Conservation (phyloP, 2,113 vertebrate genomes). For the Struthio camelus region DNA sequence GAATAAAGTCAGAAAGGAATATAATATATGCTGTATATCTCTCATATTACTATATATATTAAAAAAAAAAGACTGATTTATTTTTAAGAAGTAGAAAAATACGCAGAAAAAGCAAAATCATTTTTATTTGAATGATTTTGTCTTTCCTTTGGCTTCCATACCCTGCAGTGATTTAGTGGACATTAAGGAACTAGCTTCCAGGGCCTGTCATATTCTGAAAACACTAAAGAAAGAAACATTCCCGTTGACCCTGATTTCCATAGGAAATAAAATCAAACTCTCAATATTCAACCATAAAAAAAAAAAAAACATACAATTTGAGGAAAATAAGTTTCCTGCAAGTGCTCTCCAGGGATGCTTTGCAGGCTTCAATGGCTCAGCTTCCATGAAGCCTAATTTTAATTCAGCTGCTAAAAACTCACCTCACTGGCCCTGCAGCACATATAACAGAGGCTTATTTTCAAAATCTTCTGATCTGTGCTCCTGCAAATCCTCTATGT, state of each 20-base stretch:
- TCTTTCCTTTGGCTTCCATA: background rate
- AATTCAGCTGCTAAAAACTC: conserved; percentile 13
- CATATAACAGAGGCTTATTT: background rate
- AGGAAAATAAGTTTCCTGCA: conserved; percentile 35
- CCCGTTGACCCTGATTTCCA: conserved; percentile 14
- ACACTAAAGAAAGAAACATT: background rate
- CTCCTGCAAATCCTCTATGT: background rate
- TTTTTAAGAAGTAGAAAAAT: background rate
- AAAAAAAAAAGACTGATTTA: background rate
- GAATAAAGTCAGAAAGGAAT: background rate
- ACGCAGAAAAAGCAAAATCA: background rate
- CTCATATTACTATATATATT: no score
- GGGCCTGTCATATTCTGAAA: background rate
- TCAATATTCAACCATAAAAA: conserved; percentile 16
- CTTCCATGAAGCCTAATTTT: background rate
- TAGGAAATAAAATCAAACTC: conserved; percentile 34
- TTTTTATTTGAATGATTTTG: conserved; percentile 17
- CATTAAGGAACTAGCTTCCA: conserved; percentile 10
- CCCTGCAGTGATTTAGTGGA: background rate
- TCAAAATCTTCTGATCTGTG: background rate
- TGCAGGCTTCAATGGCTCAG: background rate
- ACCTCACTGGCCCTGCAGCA: background rate
- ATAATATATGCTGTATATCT: background rate
- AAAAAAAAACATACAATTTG: background rate
- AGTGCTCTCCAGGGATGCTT: conserved; percentile 9